Base-by-base conservation (phyloP, 2,113 vertebrate genomes). In the Egretta garzetta region DNA sequence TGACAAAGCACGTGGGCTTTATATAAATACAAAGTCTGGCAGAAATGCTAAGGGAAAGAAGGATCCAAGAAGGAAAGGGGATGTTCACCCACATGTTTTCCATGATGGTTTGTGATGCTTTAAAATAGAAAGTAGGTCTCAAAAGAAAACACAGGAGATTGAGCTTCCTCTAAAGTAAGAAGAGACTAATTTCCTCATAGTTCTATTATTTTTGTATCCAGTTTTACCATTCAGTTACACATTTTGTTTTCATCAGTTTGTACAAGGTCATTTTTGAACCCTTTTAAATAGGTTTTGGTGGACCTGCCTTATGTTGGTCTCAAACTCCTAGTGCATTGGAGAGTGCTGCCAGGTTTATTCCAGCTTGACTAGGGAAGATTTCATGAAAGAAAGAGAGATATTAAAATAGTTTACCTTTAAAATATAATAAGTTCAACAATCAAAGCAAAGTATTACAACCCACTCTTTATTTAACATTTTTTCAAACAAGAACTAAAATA, bases 71-170 rank as follows among this genome's bases (percentile, higher is more conserved):
- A 80, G 43, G 28, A 75, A 26, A n/a, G 16, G 16, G 23, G 1
- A 9, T 33, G 14, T 56, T 63, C 39, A 80, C 8, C 8, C 24
- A 60, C 3, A 0, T 39, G 15, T 30, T 88, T 53, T 47, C 26
- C 15, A 43, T 1, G 1, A 43, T n/a, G 19, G 6, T 45, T 16
- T 6, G 1, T 23, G 24, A 26, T 9, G 2, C 4, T 88, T 59
- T 86, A 37, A 47, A 35, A 12, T 11, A 23, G 20, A 76, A 95
- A 73, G 35, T 39, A 18, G 0, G 4, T 76, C 58, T 86, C 8
- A 64, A 28, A 41, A 0, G 2, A 17, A 59, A 89, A 50, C 24
- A 56, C 4, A 19, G 41, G 20, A 52, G 7, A 66, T 17, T 63
- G 16, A 67, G 5, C 8, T 86, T 80, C 21, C 33, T 70, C 7